Evolutionary conservation across 1,140 invertebrate species (phyloP).

Genomic region (Listronotus oregonensis): DNA sequence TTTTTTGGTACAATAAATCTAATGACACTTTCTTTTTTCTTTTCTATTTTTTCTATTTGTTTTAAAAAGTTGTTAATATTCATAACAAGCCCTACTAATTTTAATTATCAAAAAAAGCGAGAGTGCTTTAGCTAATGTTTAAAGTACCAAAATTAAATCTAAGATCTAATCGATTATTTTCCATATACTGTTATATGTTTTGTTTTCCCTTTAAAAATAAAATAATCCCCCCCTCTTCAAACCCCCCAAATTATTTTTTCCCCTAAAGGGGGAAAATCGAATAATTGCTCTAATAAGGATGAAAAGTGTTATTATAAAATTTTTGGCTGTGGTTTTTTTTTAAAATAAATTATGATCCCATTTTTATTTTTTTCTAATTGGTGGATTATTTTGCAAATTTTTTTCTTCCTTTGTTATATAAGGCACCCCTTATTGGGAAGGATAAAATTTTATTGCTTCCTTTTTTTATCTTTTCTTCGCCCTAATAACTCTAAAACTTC

Average conservation of each 20-base stretch:
- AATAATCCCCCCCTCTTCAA: slow-evolving; percentile 5
- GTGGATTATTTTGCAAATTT: slow-evolving; percentile 47
- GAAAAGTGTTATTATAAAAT: slow-evolving; percentile 45
- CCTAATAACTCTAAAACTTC: not conserved
- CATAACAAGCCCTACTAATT: no score
- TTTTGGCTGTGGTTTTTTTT: slow-evolving; percentile 46
- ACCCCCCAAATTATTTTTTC: no score
- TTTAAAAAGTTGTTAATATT: no score
- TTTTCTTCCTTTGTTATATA: slow-evolving; percentile 45
- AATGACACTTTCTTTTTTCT: no score
- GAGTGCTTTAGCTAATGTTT: no score
- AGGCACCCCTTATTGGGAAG: slow-evolving; percentile 12
- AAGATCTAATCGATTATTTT: no score
- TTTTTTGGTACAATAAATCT: no score
- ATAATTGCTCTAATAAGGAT: slow-evolving; percentile 48
- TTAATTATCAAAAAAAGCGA: no score
- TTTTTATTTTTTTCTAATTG: slow-evolving; percentile 45
- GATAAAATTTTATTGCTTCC: slow-evolving; percentile 43
- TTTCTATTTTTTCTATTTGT: no score
- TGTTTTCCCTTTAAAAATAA: no score
- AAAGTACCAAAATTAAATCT: no score
- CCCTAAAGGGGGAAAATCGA: slow-evolving; percentile 39
- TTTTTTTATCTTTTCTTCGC: not conserved
- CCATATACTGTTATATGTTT: no score
- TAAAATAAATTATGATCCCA: slow-evolving; percentile 44